These are phyloP conservation scores for Sebastes flavidus DNA, from an alignment of 2,797 vertebrate genomes.

Conservation along the genomic window DNA sequence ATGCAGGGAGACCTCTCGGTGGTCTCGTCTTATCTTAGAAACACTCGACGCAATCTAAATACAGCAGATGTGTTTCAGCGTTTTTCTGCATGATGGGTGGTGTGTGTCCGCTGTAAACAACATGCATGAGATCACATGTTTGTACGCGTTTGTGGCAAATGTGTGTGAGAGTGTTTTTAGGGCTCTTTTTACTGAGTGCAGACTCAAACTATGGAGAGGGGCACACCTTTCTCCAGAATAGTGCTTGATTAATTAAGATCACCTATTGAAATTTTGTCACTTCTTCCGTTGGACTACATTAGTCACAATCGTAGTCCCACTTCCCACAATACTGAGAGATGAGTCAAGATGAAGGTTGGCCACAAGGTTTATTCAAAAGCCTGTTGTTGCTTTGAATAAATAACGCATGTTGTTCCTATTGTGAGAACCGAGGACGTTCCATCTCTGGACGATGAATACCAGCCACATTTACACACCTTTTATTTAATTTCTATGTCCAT, in stretches of 20 bases:
- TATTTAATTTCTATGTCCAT: not conserved
- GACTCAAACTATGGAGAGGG: not conserved
- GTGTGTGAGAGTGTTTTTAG: not conserved
- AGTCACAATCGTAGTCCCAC: not conserved
- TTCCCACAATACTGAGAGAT: not conserved
- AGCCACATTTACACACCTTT: not conserved
- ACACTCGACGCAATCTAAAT: not conserved
- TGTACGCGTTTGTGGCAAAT: not conserved
- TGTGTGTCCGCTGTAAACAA: not conserved
- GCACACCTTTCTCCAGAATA: not conserved
- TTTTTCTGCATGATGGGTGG: not conserved
- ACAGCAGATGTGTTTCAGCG: not conserved
- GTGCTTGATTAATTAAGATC: not conserved
- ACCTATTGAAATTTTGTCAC: not conserved
- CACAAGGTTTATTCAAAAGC: not conserved
- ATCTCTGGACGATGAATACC: not conserved
- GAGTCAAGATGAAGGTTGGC: not conserved
- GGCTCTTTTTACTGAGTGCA: not conserved
- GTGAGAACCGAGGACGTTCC: not conserved
- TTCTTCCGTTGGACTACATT: not conserved
- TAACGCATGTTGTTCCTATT: not conserved
- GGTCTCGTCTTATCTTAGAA: conserved; percentile 16
- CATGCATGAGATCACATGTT: not conserved
- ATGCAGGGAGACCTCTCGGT: not conserved
- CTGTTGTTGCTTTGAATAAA: not conserved